phyloP scores from a whole-genome alignment of 2,888 invertebrate species.

The Criorhina ranunculi region DNA sequence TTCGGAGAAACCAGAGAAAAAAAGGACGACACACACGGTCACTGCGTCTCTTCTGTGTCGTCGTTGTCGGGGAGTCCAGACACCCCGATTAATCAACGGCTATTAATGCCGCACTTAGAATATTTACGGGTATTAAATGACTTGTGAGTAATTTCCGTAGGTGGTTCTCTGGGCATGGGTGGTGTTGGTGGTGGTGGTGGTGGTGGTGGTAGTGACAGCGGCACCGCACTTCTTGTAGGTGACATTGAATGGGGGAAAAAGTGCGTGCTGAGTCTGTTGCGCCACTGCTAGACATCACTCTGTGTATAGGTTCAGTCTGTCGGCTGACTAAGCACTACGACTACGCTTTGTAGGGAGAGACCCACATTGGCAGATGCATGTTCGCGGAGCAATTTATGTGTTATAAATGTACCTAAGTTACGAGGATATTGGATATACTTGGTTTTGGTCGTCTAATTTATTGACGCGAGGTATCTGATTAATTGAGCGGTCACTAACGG shows the following conservation, averaged over 20 bases:
- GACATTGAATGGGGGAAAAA: slow-evolving; percentile 44
- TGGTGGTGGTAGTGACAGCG: slow-evolving; percentile 45
- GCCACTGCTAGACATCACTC: slow-evolving; percentile 22
- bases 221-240: slow-evolving; percentile 52
- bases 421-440: slow-evolving; percentile 60
- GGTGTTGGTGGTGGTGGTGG: slow-evolving; percentile 52
- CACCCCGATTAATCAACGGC: slow-evolving; percentile 84
- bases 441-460: slow-evolving; percentile 46
- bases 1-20: slow-evolving; percentile 64
- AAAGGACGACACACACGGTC: slow-evolving; percentile 53
- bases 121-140: slow-evolving; percentile 83
- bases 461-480: slow-evolving; percentile 36
- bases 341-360: slow-evolving; percentile 19
- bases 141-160: slow-evolving; percentile 76
- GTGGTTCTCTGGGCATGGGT: slow-evolving; percentile 70
- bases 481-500: slow-evolving; percentile 41
- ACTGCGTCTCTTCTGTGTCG: slow-evolving; percentile 30
- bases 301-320: slow-evolving; percentile 5
- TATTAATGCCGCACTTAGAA: slow-evolving; percentile 83
- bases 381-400: slow-evolving; percentile 58
- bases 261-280: slow-evolving; percentile 42
- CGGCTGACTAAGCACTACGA: background rate
- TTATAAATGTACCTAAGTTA: slow-evolving; percentile 68
- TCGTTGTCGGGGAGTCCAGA: slow-evolving; percentile 78
- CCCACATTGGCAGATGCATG: slow-evolving; percentile 58